A percentile compares a stretch with the other conserved stretches of the same genome.
Evolutionary conservation across 2,888 invertebrate genomes (phyloP).

Genomic region (Penaeus monodon): DNA sequence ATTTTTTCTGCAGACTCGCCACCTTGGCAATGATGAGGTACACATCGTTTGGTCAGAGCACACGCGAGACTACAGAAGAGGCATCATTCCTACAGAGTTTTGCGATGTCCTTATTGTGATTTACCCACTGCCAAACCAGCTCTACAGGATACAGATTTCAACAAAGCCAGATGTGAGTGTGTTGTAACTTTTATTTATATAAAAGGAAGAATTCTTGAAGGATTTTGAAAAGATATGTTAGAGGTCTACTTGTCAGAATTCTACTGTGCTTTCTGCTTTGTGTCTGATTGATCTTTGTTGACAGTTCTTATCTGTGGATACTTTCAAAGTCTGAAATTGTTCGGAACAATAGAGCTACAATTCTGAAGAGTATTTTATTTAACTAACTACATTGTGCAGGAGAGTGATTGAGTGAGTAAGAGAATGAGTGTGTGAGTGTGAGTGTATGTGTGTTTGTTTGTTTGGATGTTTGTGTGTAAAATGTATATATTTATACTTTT

Average conservation of each 20-base stretch:
- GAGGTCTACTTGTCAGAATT: too few species aligned
- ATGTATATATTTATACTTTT: neutral
- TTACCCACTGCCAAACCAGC: slow-evolving; percentile 87
- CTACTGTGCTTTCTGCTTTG: too few species aligned
- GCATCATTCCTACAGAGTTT: slow-evolving; percentile 98
- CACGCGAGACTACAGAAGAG: slow-evolving; percentile 91
- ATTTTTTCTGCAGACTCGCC: slow-evolving; percentile 79
- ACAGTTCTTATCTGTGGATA: too few species aligned
- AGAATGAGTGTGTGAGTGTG: too few species aligned
- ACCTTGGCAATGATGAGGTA: slow-evolving; percentile 97
- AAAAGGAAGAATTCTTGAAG: too few species aligned
- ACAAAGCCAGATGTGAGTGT: slow-evolving; percentile 84
- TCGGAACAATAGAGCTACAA: too few species aligned
- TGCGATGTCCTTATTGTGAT: slow-evolving; percentile 97
- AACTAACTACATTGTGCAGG: too few species aligned
- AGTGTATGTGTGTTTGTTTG: neutral
- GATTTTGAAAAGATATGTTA: too few species aligned
- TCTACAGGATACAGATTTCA: slow-evolving; percentile 89
- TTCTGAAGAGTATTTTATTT: too few species aligned
- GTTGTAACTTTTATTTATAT: neutral
- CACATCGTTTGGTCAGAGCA: slow-evolving; percentile 99
- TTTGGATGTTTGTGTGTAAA: neutral
- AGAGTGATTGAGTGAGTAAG: too few species aligned
- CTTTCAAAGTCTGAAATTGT: too few species aligned
- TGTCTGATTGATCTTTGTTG: too few species aligned